Base-by-base conservation (phyloP, 2,797 vertebrate genomes). In the Galaxias olidus region DNA sequence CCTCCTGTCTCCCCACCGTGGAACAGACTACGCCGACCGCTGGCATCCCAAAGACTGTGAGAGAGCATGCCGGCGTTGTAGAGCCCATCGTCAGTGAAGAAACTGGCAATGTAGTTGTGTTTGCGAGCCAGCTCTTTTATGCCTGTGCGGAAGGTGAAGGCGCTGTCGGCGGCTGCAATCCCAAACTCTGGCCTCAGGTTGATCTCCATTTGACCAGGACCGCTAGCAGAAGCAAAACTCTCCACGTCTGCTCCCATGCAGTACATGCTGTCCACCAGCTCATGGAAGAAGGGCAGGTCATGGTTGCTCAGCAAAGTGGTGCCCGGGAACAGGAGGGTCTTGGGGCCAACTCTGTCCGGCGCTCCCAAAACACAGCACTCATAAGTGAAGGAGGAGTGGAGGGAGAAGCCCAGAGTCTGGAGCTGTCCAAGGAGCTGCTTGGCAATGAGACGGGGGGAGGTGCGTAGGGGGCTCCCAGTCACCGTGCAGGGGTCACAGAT, bases 81-180 rank as follows among this genome's bases (percentile, higher is more conserved):
- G 51, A 95, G 88, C 5, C 89, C 92, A 0, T 95, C 91, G 10
- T 96, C 93, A 0, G 93, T 92, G 85, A 94, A 95, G 89, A 98
- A 98, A 70, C 94, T 96, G 44, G 94, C 92, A 0, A 98, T 89
- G 1, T 94, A 96, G 75, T 93, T 93, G 63, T 95, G 90, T 68
- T 96, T 97, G 63, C 93, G 94, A n/a, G 95, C 95, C 79, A 98
- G 92, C 79, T 99, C 96, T 74, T 97, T 97, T 78, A 98, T 93
- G 69, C 94, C 95, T 0, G 95, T 94, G 79, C 94, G 92, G 74
- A 98, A 96, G 0, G 96, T 97, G 72, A 98, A 99, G 48, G 97
- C 96, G 8, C 90, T 94, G 73, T 99, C 96, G 0, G 95, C 95
- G 1, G 94, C 86, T 1, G 82, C 84, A 1, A 97, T 93, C 62